Conservation (phyloP, 1,140 invertebrate species). For the Drosophila pseudoobscura region DNA sequence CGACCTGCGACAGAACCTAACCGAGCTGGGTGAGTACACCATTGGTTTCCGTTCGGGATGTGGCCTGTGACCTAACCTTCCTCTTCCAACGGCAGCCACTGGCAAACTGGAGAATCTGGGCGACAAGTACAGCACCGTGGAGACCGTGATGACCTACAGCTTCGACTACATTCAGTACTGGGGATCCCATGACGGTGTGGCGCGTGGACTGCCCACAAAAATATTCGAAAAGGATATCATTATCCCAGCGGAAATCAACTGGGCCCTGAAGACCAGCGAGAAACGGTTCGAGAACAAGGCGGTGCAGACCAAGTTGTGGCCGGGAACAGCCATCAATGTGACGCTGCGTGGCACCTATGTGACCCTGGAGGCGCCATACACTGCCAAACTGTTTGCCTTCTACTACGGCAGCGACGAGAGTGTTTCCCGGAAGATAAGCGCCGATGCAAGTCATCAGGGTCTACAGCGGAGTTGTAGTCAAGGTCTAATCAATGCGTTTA, state of each 20-base stretch:
- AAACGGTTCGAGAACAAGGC: constrained; percentile 85
- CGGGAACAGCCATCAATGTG: constrained; percentile 91
- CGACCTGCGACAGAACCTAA: constrained; percentile 84
- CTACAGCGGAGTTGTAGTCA: neutral
- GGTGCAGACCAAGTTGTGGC: constrained; percentile 83
- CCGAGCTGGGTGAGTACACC: constrained; percentile 83
- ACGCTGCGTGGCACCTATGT: constrained; percentile 89
- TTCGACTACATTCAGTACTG: constrained; percentile 89
- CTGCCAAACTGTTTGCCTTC: constrained; percentile 87
- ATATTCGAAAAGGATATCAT: constrained; percentile 86
- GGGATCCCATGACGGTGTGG: constrained; percentile 90
- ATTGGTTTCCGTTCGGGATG: neutral
- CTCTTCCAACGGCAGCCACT: constrained; percentile 78
- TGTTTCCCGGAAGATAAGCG: constrained; percentile 72
- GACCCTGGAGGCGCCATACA: constrained; percentile 89
- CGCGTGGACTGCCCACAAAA: constrained; percentile 89
- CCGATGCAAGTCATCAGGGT: constrained; percentile 52
- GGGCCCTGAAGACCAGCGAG: constrained; percentile 87
- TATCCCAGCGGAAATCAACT: constrained; percentile 86
- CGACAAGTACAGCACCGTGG: constrained; percentile 84
- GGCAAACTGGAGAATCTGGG: constrained; percentile 87
- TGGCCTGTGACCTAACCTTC: neutral
- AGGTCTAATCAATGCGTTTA: neutral
- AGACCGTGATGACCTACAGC: constrained; percentile 88
- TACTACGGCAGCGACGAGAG: constrained; percentile 86